Evolutionary conservation across 2,888 invertebrate species (phyloP).

Genomic region (Tetanocera ferruginea): DNA sequence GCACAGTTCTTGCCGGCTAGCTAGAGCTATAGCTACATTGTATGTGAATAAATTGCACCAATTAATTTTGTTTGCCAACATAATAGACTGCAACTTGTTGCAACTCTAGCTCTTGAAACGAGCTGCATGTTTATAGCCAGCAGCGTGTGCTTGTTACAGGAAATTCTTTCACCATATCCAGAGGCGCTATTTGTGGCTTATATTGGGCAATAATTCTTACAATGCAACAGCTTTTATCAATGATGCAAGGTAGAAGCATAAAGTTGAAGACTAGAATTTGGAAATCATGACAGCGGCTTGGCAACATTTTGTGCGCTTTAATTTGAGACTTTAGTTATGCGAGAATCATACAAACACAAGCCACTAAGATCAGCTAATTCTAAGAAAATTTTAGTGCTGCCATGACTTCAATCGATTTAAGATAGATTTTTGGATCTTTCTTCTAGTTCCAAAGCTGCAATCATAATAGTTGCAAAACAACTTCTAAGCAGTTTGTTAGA

Average conservation of each 20-base stretch:
- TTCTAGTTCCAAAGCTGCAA: neutral
- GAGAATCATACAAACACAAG: too few species aligned
- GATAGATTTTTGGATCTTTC: too few species aligned
- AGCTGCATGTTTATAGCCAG: neutral
- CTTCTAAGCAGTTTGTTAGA: neutral
- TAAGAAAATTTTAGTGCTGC: too few species aligned
- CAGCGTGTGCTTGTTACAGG: conserved; percentile 16
- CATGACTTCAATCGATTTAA: too few species aligned
- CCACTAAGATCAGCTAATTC: too few species aligned
- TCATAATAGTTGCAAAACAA: neutral
- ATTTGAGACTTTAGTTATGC: too few species aligned
- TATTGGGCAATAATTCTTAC: neutral
- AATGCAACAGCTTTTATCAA: neutral
- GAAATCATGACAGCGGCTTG: too few species aligned
- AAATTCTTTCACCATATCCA: neutral
- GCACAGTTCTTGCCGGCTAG: neutral
- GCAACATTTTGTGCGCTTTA: too few species aligned
- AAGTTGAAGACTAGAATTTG: too few species aligned
- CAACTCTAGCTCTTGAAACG: neutral
- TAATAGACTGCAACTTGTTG: neutral
- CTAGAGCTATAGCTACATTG: conserved; percentile 41
- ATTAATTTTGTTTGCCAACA: conserved; percentile 47
- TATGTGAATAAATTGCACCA: conserved; percentile 47
- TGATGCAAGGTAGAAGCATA: neutral
- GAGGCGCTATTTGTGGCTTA: conserved; percentile 4